Base-by-base conservation (phyloP, 2,888 invertebrate genomes). In the Drosophila peninsularis region DNA sequence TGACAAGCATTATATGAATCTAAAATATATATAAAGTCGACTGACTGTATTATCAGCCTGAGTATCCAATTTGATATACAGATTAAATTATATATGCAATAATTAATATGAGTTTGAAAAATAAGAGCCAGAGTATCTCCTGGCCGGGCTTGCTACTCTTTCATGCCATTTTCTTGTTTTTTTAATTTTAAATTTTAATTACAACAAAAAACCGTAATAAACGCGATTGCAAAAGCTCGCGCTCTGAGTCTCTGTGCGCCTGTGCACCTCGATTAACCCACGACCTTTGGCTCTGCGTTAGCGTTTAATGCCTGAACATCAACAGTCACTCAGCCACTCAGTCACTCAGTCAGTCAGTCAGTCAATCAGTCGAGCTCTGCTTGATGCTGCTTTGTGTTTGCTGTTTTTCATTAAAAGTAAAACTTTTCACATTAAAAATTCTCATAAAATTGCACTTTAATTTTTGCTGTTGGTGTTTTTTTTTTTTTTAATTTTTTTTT, bases 401-500 rank as follows among this genome's bases (percentile, higher is more conserved):
- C n/a, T 74, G 80, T 68, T 78, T 80, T 88, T 76, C 78, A 86
- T 74, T 80, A 79, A 78, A 80, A 88, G 85, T 76, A 78, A 73
- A 82, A 78, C 70, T 82, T 87, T 85, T 82, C 75, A 67, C 88
- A 89, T 89, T 87, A 89, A 87, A 85, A 85, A 85, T 89, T 70
- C 78, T 70, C 89, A 85, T 85, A 84, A 85, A 89, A 80, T 75
- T 84, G 85, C 82, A 87, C 82, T 87, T 88, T 88, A 84, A 80
- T 84, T 84, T 45, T 14, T 52, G 34, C 24, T 45, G 50, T 52
- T 52, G 32, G 36, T 36, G 14, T 50, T 14, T 13, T 19, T 49
- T 17, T 30, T 17, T 10, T 30, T 6, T 17, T 17, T 5, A 3
- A 4, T 4, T 50, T 14, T 13, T 19, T 17, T 6, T 19, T 47